Base-by-base conservation (phyloP, 2,888 invertebrate species). In the Athalia cordata region DNA sequence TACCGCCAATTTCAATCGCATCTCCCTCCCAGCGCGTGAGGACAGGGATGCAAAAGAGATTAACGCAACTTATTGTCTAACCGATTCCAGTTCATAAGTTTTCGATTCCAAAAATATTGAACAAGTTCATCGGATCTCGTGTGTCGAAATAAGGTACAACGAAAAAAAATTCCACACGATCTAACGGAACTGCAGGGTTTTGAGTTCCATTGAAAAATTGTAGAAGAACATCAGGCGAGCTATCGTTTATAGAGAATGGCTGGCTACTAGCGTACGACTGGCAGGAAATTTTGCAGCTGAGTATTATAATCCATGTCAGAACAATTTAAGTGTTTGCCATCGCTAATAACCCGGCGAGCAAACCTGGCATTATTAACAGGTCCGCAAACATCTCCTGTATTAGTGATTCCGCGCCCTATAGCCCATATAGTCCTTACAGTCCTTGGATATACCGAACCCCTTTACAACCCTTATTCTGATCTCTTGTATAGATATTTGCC, bases 341-440 rank as follows among this genome's bases (percentile, higher is more conserved):
- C 86, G 83, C 87, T 89, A 88, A 89, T 89, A 89, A 89, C 87
- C 86, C 84, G 85, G 83, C 85, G 86, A 86, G 86, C 84, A 88
- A 89, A 88, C 88, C 83, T 83, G 85, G 87, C 88, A 88, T 89
- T 89, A 89, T 88, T 89, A 89, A 89, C 88, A 88, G 88, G 88
- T 88, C 85, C 80, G 87, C 87, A 88, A 87, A 89, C 88, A 88
- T 86, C 86, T 85, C 81, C 84, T 85, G 85, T 87, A 89, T 88
- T 86, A 87, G 87, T 86, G 88, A 88, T 88, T 85, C 83, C 85
- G 84, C 78, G 65, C 52, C 85, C 82, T 84, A 85, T 85, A 85
- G 84, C 86, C 86, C 83, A 85, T 85, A 84, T 83, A 86, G 85
- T 82, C 87, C 86, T 86, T 86, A 84, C 83, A 86, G 85, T 82